phyloP scores from a whole-genome alignment of 2,888 invertebrate species.

The Lithosia quadra region DNA sequence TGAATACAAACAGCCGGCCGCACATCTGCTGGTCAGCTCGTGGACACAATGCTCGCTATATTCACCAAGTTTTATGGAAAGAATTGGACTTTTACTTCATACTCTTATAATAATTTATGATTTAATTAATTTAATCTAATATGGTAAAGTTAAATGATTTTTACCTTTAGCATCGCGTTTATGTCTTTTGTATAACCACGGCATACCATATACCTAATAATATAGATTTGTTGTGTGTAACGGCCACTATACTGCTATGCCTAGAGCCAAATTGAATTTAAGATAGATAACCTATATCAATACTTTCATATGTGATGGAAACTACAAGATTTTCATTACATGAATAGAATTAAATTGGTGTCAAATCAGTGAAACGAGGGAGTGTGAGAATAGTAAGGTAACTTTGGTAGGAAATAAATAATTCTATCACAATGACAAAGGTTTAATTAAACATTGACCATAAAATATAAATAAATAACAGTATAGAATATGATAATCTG shows the following conservation, averaged over 20 bases:
- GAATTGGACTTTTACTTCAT: conserved; percentile 5
- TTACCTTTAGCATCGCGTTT: conserved; percentile 29
- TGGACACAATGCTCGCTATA: conserved; percentile 77
- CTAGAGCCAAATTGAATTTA: too few species aligned
- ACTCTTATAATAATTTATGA: background rate
- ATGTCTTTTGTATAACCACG: conserved; percentile 43
- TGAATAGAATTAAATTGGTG: too few species aligned
- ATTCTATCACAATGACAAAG: too few species aligned
- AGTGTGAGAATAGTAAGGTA: too few species aligned
- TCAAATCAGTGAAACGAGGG: too few species aligned
- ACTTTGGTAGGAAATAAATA: too few species aligned
- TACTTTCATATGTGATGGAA: background rate
- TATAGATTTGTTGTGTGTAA: too few species aligned
- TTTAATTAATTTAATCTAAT: background rate
- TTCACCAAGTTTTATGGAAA: conserved; percentile 50
- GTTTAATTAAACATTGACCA: too few species aligned
- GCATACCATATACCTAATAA: background rate
- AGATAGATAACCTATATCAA: too few species aligned
- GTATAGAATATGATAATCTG: too few species aligned
- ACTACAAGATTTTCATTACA: background rate
- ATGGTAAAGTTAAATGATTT: background rate
- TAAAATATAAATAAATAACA: too few species aligned
- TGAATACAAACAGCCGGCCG: conserved; percentile 79
- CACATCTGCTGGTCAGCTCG: conserved; percentile 86
- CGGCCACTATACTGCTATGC: too few species aligned